Evolutionary conservation across 2,888 invertebrate species (phyloP), one percentile per base, ranked within the genome.

Genomic region (Aphodius granarius): DNA sequence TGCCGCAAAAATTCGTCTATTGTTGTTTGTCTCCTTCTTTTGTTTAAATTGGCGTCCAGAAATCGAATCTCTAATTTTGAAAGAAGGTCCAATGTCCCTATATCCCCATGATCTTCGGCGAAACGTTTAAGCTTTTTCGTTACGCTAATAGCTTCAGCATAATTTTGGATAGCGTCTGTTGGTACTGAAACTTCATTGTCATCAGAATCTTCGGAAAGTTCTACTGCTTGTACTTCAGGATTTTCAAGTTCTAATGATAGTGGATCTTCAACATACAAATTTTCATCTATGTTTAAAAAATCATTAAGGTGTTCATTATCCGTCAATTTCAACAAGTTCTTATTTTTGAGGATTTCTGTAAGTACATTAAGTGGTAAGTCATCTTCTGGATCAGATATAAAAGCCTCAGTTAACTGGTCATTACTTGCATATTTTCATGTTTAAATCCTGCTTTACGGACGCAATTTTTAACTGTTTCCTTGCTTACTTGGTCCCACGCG

Each of bases 381-480:
- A 66, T 66, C 13, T 66, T 66, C 66, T 66, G 66, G 6, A 66
- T 66, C 66, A 66, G 17, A 66, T 66, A 20, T 66, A 66, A 66
- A 9, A 16, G 66, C 17, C 66, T 66, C 66, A 66, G 16, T 66
- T 66, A 16, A 3, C 66, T 20, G 20, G 20, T 13, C 17, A 15
- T 64, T 23, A 15, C 71, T 75, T 75, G 75, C 71, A 71, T 75
- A 75, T 71, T 75, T 63, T 71, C 19, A 19, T 73, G 64, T 17
- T 73, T 73, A 63, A 73, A 73, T 73, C 64, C 73, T 74, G 71
- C 74, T 74, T 74, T 76, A 22, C 76, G 71, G 74, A 76, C 71
- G 71, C 76, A 76, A 74, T 71, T 74, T 74, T 76, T 17, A 74
- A 76, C 72, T 73, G 71, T 76, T 76, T 76, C 74, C 74, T 76